phyloP scores from a whole-genome alignment of 2,113 vertebrate species.

The Stomatorhinus ivindoensis region DNA sequence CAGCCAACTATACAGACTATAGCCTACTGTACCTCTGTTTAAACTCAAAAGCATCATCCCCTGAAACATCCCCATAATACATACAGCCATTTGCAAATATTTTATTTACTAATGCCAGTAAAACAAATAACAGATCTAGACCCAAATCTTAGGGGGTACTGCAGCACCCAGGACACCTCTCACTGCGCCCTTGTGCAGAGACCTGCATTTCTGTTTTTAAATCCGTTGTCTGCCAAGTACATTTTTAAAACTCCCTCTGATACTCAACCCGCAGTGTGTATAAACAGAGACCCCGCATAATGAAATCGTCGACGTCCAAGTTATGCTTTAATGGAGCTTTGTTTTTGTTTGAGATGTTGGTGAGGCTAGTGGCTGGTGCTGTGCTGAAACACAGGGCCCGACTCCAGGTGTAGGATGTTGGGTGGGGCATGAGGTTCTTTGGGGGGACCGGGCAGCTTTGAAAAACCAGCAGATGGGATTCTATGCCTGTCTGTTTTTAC shows the following conservation, averaged over 20 bases:
- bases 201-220: background rate
- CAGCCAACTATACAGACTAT: background rate
- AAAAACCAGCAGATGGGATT: background rate
- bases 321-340: background rate
- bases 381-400: background rate
- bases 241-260: background rate
- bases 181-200: background rate
- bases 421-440: background rate
- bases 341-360: background rate
- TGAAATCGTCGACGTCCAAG: background rate
- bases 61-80: background rate
- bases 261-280: background rate
- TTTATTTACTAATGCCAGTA: background rate
- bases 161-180: background rate
- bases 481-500: background rate
- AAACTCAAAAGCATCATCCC: background rate
- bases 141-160: background rate
- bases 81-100: background rate
- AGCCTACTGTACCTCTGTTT: background rate
- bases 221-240: background rate
- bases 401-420: background rate
- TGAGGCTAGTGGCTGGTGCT: background rate
- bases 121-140: background rate
- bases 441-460: background rate
- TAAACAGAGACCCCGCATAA: background rate